Percentiles rank a stretch among this genome's conserved stretches.
Conservation (phyloP, 2,797 vertebrate species). For the Enteromius afrohamiltoni region DNA sequence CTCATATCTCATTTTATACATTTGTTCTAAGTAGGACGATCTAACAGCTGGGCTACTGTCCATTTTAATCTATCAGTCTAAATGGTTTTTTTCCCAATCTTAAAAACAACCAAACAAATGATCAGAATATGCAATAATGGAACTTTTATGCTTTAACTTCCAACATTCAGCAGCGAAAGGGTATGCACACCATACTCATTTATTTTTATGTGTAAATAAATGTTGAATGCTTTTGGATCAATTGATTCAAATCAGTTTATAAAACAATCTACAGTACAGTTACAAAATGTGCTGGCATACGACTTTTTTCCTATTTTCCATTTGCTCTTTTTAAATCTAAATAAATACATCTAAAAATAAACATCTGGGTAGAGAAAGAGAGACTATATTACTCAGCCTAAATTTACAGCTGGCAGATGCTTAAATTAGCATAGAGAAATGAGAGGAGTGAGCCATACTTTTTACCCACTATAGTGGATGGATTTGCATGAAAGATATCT, state of each 20-base stretch:
- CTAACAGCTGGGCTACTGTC: too few species aligned
- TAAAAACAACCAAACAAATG: not conserved
- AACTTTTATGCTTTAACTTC: not conserved
- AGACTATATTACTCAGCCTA: not conserved
- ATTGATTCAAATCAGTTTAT: not conserved
- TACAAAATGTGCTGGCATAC: not conserved
- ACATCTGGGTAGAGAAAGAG: not conserved
- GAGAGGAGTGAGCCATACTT: not conserved
- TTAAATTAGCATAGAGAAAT: conserved; percentile 33
- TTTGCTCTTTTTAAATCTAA: not conserved
- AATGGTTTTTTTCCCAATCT: not conserved
- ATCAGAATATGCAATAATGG: not conserved
- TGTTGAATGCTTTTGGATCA: not conserved
- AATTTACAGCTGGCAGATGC: conserved; percentile 28
- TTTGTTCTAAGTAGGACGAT: too few species aligned
- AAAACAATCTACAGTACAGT: not conserved
- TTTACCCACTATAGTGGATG: not conserved
- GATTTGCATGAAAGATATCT: not conserved
- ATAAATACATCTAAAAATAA: conserved; percentile 4
- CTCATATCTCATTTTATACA: not conserved
- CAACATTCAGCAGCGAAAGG: not conserved
- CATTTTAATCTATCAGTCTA: not conserved
- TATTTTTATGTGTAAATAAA: not conserved
- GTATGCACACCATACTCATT: not conserved
- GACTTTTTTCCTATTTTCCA: not conserved